phyloP scores from a whole-genome alignment of 37 sponge, comb jelly and placozoan genomes.

The Tethya wilhelma region DNA sequence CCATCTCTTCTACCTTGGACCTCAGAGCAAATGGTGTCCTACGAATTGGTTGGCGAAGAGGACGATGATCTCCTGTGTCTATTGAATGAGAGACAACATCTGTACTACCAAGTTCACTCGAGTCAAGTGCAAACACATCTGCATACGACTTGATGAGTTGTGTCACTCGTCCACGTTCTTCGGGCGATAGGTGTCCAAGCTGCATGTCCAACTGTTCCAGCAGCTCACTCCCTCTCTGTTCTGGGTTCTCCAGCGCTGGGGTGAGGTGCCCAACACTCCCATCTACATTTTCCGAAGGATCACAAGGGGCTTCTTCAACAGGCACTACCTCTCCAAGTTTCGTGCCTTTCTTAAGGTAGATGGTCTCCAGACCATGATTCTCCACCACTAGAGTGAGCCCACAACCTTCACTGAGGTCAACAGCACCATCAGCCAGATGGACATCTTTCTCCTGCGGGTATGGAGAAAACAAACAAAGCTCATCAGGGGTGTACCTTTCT shows the following conservation, averaged over 20 bases:
- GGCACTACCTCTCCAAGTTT: slow-evolving; percentile 17
- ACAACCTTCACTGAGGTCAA: background rate
- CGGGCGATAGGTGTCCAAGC: background rate
- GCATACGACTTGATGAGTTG: background rate
- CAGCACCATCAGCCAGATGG: slow-evolving; percentile 6
- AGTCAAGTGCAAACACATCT: slow-evolving; percentile 38
- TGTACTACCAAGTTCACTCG: slow-evolving; percentile 39
- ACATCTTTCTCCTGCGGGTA: background rate
- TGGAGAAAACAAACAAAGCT: slow-evolving; percentile 24
- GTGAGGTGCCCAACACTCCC: too few species aligned
- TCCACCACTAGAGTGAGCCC: slow-evolving; percentile 3
- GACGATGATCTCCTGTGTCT: slow-evolving; percentile 46
- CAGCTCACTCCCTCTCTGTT: too few species aligned
- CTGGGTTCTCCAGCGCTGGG: too few species aligned
- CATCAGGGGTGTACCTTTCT: background rate
- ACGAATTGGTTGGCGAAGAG: slow-evolving; percentile 52
- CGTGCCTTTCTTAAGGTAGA: slow-evolving; percentile 28
- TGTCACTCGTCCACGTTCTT: too few species aligned
- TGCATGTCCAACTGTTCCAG: background rate
- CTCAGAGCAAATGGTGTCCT: slow-evolving; percentile 40
- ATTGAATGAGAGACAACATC: slow-evolving; percentile 26
- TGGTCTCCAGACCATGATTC: slow-evolving; percentile 22
- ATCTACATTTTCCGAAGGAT: background rate
- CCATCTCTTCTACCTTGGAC: slow-evolving; percentile 26
- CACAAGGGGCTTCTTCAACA: background rate